Conservation (phyloP, 2,113 vertebrate genomes). For the Gila orcuttii region DNA sequence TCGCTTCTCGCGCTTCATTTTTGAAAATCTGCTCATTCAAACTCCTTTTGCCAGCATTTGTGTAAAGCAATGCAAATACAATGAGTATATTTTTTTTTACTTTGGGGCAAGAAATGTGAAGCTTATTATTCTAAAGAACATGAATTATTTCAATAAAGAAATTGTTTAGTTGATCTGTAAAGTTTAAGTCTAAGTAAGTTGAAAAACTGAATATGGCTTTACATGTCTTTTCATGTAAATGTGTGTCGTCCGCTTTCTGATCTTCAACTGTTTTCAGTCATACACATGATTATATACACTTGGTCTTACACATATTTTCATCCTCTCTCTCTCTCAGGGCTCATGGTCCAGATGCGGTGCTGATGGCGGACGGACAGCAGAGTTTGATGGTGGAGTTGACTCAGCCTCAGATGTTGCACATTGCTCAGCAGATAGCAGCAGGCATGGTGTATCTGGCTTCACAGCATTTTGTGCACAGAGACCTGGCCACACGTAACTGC, state of each 20-base stretch:
- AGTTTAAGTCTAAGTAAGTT: background rate
- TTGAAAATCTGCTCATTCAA: no score
- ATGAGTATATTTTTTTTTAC: no score
- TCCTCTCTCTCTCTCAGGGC: constrained; percentile 75
- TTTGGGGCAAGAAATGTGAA: background rate
- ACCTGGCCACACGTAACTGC: constrained; percentile 97
- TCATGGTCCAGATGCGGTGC: constrained; percentile 92
- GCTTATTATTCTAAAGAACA: background rate
- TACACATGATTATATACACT: background rate
- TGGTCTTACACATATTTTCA: background rate
- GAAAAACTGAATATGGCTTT: no score
- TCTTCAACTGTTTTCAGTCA: background rate
- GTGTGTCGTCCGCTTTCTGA: background rate
- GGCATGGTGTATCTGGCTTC: constrained; percentile 99
- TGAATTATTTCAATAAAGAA: background rate
- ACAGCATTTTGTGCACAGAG: constrained; percentile 98
- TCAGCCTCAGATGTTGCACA: constrained; percentile 97
- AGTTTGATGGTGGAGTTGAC: constrained; percentile 89
- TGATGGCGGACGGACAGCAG: constrained; percentile 91
- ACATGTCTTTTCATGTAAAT: no score
- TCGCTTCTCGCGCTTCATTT: no score
- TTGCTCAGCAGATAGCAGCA: constrained; percentile 96
- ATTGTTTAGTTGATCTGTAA: background rate
- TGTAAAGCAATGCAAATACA: background rate
- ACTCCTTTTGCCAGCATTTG: background rate